Conservation (phyloP, 1,140 invertebrate genomes). For the Drosophila murphyi region DNA sequence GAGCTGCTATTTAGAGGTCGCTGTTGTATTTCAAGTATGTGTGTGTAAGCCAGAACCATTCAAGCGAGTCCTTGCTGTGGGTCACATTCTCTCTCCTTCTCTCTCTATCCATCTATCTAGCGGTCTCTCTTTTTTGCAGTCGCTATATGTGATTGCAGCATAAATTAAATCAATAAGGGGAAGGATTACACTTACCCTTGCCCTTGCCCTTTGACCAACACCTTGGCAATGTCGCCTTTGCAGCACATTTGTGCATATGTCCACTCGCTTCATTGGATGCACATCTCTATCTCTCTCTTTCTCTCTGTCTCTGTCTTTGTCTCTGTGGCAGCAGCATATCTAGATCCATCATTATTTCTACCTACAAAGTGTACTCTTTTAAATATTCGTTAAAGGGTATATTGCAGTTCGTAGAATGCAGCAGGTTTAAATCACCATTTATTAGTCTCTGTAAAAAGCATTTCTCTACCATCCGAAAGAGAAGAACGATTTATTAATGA, state of each 20-base stretch:
- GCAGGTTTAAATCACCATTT: not conserved
- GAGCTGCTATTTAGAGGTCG: constrained; percentile 38
- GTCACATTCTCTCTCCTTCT: constrained; percentile 33
- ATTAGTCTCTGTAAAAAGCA: no score
- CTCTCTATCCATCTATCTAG: constrained; percentile 16
- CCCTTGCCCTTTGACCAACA: constrained; percentile 39
- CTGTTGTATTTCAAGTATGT: constrained; percentile 26
- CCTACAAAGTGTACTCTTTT: not conserved
- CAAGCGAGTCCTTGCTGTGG: constrained; percentile 56
- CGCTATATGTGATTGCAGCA: not conserved
- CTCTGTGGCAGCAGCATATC: not conserved
- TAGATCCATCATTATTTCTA: constrained; percentile 8
- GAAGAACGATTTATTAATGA: no score
- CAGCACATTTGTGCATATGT: constrained; percentile 6
- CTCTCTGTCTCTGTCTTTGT: constrained; percentile 2
- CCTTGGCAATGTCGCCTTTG: constrained; percentile 40
- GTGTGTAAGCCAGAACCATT: constrained; percentile 11
- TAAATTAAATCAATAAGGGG: constrained; percentile 64
- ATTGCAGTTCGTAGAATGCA: not conserved
- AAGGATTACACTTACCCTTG: constrained; percentile 12
- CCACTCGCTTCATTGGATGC: constrained; percentile 38
- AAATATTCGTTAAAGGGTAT: not conserved
- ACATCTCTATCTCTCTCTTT: constrained; percentile 8
- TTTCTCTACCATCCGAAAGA: no score
- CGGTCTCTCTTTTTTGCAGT: not conserved